A percentile compares a stretch with the other conserved stretches of the same genome.
These are phyloP conservation scores for Hybos culiciformis DNA, from an alignment of 2,888 invertebrate genomes.

Conservation along the genomic window DNA sequence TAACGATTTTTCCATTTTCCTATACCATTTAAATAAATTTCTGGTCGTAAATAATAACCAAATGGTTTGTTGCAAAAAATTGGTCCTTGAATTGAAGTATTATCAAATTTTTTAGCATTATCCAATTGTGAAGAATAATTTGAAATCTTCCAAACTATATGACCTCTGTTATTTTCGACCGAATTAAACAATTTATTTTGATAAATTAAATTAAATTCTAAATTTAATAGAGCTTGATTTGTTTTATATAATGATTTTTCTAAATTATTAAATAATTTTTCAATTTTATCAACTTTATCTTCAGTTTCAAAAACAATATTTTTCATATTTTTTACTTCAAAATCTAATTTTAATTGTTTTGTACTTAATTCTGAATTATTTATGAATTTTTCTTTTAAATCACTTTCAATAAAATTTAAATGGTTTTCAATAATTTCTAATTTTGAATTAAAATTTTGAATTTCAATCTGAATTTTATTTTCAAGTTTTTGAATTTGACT, in stretches of 20 bases:
- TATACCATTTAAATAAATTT: conserved; percentile 56
- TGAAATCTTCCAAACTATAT: conserved; percentile 57
- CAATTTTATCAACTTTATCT: conserved; percentile 39
- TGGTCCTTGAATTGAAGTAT: conserved; percentile 47
- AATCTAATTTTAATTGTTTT: conserved; percentile 37
- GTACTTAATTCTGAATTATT: conserved; percentile 30
- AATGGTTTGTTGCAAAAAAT: conserved; percentile 54
- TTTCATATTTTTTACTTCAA: conserved; percentile 38
- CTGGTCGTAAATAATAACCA: conserved; percentile 61
- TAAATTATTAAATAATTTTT: conserved; percentile 31
- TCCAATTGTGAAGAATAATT: conserved; percentile 50
- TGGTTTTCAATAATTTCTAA: no score
- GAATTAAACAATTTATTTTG: conserved; percentile 29
- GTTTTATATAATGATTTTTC: conserved; percentile 35
- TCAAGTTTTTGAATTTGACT: not conserved
- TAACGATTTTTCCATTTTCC: conserved; percentile 66
- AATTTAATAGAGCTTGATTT: conserved; percentile 35
- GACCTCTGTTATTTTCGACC: conserved; percentile 36
- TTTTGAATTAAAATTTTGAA: conserved; percentile 23
- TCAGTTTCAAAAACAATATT: conserved; percentile 39
- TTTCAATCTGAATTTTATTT: conserved; percentile 20
- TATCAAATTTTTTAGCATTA: conserved; percentile 50
- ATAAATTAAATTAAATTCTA: conserved; percentile 34
- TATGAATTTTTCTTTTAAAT: conserved; percentile 25
- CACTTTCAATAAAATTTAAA: no score